These are phyloP conservation scores for Dicrostonyx torquatus DNA, from an alignment of 2,797 vertebrate genomes.

Conservation along the genomic window DNA sequence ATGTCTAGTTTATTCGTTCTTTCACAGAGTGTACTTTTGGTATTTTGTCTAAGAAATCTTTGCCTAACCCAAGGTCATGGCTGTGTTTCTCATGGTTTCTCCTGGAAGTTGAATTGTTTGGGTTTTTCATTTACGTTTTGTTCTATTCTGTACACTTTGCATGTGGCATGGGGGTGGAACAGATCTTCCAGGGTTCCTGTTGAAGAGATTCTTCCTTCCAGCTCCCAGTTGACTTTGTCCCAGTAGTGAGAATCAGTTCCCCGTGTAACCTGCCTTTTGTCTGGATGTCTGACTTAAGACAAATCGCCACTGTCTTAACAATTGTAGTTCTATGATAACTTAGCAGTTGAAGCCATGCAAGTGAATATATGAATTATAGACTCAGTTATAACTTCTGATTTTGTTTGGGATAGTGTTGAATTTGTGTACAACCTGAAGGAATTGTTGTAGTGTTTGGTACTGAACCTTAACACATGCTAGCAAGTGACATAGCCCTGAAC, in stretches of 20 bases:
- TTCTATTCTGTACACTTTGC: neutral
- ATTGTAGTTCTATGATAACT: neutral
- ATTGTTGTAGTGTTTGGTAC: neutral
- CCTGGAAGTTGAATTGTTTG: conserved; percentile 18
- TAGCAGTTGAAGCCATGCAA: neutral
- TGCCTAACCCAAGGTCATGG: conserved; percentile 19
- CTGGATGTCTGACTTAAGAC: neutral
- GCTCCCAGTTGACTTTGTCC: neutral
- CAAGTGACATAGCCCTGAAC: neutral
- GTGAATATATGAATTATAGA: conserved; percentile 40
- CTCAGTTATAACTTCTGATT: conserved; percentile 28
- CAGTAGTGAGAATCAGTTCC: conserved; percentile 15
- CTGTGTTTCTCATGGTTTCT: neutral
- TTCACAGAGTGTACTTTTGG: conserved; percentile 21
- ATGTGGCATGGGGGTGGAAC: neutral
- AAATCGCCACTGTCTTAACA: neutral
- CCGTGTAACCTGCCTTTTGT: neutral
- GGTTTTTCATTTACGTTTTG: conserved; percentile 1
- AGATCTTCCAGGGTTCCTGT: neutral
- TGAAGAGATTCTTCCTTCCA: neutral
- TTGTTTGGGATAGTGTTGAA: neutral
- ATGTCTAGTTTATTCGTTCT: neutral
- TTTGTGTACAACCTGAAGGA: neutral
- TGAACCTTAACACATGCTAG: neutral
- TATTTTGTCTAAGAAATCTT: conserved; percentile 26